phyloP scores from a whole-genome alignment of 2,113 vertebrate genomes.

The Nestor notabilis region DNA sequence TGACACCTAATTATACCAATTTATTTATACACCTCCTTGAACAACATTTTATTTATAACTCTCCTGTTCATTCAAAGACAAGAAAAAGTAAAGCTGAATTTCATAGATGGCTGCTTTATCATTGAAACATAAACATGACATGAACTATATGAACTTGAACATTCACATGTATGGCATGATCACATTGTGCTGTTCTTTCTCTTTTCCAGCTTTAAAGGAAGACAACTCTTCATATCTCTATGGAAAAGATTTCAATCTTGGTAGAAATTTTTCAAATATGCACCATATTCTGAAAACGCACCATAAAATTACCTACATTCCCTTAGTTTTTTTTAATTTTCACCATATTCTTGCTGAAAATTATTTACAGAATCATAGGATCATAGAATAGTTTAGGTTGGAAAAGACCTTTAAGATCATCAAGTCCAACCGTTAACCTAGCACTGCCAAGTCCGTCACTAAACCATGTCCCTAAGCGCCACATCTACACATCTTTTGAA shows the following conservation, averaged over 20 bases:
- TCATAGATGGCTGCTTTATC: constrained; percentile 31
- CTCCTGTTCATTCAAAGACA: constrained; percentile 53
- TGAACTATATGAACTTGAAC: constrained; percentile 36
- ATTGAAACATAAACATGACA: neutral
- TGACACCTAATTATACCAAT: constrained; percentile 78
- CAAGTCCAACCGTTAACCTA: neutral
- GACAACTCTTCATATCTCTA: neutral
- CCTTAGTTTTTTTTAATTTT: neutral
- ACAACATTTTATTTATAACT: constrained; percentile 78
- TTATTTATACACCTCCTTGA: constrained; percentile 77
- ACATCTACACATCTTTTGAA: neutral
- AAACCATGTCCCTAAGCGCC: neutral
- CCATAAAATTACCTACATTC: neutral
- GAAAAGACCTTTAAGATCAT: neutral
- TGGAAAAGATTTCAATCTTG: neutral
- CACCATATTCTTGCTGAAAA: neutral
- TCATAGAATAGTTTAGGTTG: neutral
- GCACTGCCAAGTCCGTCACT: too few relatives aligned
- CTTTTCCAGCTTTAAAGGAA: neutral
- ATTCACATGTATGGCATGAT: neutral
- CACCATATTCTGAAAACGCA: neutral
- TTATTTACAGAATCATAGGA: neutral
- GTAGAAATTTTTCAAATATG: neutral
- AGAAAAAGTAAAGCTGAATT: constrained; percentile 42
- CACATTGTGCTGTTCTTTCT: neutral